A percentile compares a stretch with the other conserved stretches of the same genome.
phyloP scores from a whole-genome alignment of 2,113 vertebrate species.

The Heloderma charlesbogerti region DNA sequence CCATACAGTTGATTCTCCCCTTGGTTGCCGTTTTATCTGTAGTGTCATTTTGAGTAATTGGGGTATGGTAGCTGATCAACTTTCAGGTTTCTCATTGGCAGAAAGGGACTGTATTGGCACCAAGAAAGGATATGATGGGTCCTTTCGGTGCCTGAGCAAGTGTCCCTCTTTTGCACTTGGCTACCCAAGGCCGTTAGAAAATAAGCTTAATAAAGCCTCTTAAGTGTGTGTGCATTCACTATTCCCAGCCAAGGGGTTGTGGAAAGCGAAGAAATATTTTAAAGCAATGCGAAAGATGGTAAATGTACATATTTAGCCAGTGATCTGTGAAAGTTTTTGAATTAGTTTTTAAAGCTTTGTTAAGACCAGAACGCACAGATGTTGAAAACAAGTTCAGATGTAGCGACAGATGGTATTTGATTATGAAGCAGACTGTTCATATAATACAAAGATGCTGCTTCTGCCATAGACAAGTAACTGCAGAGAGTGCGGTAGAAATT shows the following conservation, averaged over 20 bases:
- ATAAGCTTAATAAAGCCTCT: constrained; percentile 85
- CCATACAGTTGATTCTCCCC: constrained; percentile 95
- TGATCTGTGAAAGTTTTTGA: constrained; percentile 96
- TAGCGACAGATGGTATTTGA: constrained; percentile 99
- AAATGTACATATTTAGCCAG: constrained; percentile 89
- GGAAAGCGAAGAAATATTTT: constrained; percentile 77
- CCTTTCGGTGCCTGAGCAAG: constrained; percentile 85
- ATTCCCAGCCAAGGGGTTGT: constrained; percentile 74
- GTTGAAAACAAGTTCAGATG: constrained; percentile 99
- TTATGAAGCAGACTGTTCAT: constrained; percentile 99
- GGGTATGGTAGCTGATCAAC: constrained; percentile 90
- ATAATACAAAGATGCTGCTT: constrained; percentile 99
- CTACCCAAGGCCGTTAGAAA: constrained; percentile 86
- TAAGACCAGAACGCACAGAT: constrained; percentile 99
- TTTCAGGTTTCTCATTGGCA: constrained; percentile 91
- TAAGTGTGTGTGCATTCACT: constrained; percentile 72
- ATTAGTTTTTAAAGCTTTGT: constrained; percentile 99
- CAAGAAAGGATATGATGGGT: constrained; percentile 84
- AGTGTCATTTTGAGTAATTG: constrained; percentile 93
- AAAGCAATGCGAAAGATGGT: constrained; percentile 85
- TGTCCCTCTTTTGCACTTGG: constrained; percentile 87
- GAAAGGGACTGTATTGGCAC: constrained; percentile 86
- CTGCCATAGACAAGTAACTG: constrained; percentile 97
- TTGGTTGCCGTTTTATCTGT: constrained; percentile 93
- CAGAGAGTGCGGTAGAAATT: constrained; percentile 88